Evolutionary conservation across 2,888 invertebrate genomes (phyloP), one percentile per base, ranked within the genome.

Genomic region (Noctuana brunneofusca): DNA sequence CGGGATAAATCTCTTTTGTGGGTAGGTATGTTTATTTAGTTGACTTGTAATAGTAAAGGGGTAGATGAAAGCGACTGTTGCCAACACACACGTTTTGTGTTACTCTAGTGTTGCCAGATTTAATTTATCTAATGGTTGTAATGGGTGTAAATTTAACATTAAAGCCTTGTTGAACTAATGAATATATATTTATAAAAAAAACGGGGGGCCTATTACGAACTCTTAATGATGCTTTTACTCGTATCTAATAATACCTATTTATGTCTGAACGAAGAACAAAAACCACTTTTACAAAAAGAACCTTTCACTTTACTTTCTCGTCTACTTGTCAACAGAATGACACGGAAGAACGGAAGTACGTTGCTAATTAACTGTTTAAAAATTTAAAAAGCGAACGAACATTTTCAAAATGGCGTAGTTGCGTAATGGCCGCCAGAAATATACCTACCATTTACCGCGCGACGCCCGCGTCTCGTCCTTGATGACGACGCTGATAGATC

Each of bases 401-500:
- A 43, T 49, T 22, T 38, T 41, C 22, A 57, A 63, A 65, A 69
- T 65, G 58, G 63, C 59, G 16, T 20, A 53, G 67, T 85, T 85
- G 75, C 83, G 84, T 74, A 86, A 86, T 70, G 68, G 66, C 70
- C 67, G 78, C 74, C 66, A 75, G 83, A 85, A 87, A 63, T 63
- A 63, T 73, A 70, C 69, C 18, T 4, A 9, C 22, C 67, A 65
- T 67, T 68, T 68, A 67, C 60, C 71, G 69, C 70, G 64, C 63
- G 57, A 75, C 74, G 75, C 73, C 72, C 71, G 75, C 38, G 38
- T 14, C 76, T 53, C 75, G 86, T 83, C 88, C 87, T 88, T 88
- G 87, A 74, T 79, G 83, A 82, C 82, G 81, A 76, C 84, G 79
- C 77, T 81, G 86, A 84, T 81, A 77, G 83, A 88, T 86, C 70